Conservation (phyloP, 2,888 invertebrate genomes). For the Torymus tubicola region DNA sequence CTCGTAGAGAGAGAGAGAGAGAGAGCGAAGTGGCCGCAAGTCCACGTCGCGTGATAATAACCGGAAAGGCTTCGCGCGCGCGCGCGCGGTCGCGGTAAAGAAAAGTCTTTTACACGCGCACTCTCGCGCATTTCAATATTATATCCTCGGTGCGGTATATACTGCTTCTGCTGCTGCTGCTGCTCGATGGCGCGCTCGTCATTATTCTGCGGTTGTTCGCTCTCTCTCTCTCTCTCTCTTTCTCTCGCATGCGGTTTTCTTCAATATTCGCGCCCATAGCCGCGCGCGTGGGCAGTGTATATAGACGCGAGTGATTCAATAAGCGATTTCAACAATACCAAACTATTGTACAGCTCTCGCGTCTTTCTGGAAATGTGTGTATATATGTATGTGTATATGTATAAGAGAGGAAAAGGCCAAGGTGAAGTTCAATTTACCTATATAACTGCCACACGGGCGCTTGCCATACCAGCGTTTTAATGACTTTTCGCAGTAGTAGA, state of each 20-base stretch:
- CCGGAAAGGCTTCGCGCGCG: conserved; percentile 43
- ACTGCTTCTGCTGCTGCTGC: neutral
- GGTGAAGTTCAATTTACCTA: conserved; percentile 53
- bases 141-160: no score
- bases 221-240: no score
- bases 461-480: conserved; percentile 31
- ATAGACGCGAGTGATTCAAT: conserved; percentile 38
- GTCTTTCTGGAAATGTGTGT: conserved; percentile 40
- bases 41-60: conserved; percentile 30
- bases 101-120: conserved; percentile 11
- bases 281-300: neutral
- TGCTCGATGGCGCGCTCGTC: neutral
- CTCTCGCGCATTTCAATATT: conserved; percentile 40
- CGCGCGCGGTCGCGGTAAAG: conserved; percentile 2
- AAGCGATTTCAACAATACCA: conserved; percentile 46
- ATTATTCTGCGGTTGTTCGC: conserved; percentile 50
- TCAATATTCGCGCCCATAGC: conserved; percentile 44
- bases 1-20: neutral
- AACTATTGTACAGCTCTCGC: conserved; percentile 24
- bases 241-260: conserved; percentile 44
- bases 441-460: conserved; percentile 34
- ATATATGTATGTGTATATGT: neutral
- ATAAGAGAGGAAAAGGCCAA: conserved; percentile 36
- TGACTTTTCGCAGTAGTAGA: conserved; percentile 53
- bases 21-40: neutral